phyloP scores from a whole-genome alignment of 2,797 vertebrate genomes.

The Ctenochaetus hawaiiensis region DNA sequence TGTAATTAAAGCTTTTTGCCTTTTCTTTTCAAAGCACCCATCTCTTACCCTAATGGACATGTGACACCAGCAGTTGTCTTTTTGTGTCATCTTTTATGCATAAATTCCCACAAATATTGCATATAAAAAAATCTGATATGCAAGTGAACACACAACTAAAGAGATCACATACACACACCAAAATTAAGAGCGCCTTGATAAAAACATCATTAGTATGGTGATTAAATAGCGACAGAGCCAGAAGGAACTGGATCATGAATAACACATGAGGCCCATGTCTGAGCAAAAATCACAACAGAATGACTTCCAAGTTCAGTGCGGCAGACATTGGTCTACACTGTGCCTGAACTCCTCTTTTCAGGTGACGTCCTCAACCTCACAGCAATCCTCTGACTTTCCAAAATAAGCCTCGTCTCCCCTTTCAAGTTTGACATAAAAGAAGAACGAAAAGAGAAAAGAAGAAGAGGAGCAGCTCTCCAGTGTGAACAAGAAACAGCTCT shows the following conservation, averaged over 20 bases:
- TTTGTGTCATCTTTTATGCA: slow-evolving; percentile 19
- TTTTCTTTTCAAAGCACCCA: slow-evolving; percentile 55
- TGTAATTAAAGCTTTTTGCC: slow-evolving; percentile 75
- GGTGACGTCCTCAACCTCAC: slow-evolving; percentile 32
- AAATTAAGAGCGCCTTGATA: slow-evolving; percentile 38
- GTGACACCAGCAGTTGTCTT: slow-evolving; percentile 17
- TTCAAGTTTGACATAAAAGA: slow-evolving; percentile 72
- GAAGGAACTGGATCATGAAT: slow-evolving; percentile 61
- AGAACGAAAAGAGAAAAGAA: slow-evolving; percentile 14
- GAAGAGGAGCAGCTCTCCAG: slow-evolving; percentile 47
- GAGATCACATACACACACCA: neutral
- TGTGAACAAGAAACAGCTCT: slow-evolving; percentile 48
- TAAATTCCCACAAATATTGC: slow-evolving; percentile 23
- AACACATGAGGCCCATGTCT: slow-evolving; percentile 57
- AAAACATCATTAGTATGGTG: slow-evolving; percentile 57
- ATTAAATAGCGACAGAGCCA: slow-evolving; percentile 52
- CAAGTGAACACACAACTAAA: slow-evolving; percentile 8
- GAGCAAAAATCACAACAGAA: slow-evolving; percentile 45
- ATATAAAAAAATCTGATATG: slow-evolving; percentile 16
- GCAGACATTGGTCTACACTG: slow-evolving; percentile 20
- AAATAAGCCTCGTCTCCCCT: slow-evolving; percentile 57
- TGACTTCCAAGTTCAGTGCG: slow-evolving; percentile 39
- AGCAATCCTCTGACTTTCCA: slow-evolving; percentile 37
- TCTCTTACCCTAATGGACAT: slow-evolving; percentile 9
- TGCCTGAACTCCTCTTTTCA: slow-evolving; percentile 37